Percentiles rank a stretch among this genome's conserved stretches.
phyloP scores from a whole-genome alignment of 2,113 vertebrate genomes.

The Marmota monax region DNA sequence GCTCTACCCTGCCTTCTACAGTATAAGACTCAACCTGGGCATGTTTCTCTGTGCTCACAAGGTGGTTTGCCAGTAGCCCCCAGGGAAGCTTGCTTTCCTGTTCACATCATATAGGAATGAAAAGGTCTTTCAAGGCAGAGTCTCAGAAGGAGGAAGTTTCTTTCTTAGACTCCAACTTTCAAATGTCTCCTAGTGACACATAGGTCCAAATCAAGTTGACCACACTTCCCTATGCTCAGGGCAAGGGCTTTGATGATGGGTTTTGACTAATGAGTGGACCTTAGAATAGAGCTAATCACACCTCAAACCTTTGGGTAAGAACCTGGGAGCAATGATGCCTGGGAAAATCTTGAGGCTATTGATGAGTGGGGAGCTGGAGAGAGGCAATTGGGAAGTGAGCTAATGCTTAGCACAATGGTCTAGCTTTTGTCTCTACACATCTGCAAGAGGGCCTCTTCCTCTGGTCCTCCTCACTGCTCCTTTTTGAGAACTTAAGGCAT shows the following conservation, averaged over 20 bases:
- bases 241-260: neutral
- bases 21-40: neutral
- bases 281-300: neutral
- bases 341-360: neutral
- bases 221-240: neutral
- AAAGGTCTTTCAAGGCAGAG: neutral
- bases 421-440: neutral
- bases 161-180: neutral
- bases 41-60: neutral
- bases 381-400: neutral
- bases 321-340: neutral
- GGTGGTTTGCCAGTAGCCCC: neutral
- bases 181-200: neutral
- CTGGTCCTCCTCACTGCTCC: neutral
- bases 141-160: neutral
- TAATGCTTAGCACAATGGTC: fast-evolving
- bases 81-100: neutral
- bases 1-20: neutral
- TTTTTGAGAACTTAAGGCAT: neutral
- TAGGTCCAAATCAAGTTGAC: neutral
- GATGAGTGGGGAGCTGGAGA: neutral
- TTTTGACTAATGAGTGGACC: neutral
- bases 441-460: neutral
- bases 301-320: neutral
- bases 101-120: neutral